A percentile compares a stretch with the other conserved stretches of the same genome.
Evolutionary conservation across 2,113 vertebrate species (phyloP).

Genomic region (Serinus canaria): DNA sequence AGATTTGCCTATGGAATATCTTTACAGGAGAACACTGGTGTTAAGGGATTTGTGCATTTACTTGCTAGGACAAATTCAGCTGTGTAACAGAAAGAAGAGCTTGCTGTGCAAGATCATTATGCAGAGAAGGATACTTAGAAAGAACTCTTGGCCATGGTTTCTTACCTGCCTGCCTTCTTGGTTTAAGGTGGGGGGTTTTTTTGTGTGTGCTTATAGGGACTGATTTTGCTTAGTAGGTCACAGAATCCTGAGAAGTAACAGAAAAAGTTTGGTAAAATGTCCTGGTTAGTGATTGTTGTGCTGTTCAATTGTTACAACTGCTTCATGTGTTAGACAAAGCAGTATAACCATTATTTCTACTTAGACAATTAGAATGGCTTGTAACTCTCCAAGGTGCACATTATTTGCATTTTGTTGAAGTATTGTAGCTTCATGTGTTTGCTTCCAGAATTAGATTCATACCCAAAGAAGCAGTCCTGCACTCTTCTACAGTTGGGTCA

Average conservation of each 20-base stretch:
- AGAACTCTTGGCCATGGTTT: neutral
- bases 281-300: neutral
- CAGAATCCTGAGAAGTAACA: neutral
- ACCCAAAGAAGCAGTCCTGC: neutral
- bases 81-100: neutral
- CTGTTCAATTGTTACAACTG: neutral
- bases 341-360: neutral
- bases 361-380: neutral
- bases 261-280: neutral
- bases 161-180: neutral
- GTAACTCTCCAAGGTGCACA: neutral
- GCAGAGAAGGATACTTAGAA: neutral
- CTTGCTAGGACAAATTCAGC: neutral
- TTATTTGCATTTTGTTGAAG: neutral
- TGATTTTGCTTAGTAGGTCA: neutral
- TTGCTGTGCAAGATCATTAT: neutral
- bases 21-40: neutral
- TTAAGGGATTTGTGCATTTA: neutral
- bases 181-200: neutral
- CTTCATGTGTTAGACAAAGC: neutral
- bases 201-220: neutral
- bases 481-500: neutral
- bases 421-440: neutral
- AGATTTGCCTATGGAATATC: neutral
- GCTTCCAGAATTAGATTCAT: neutral